Conservation (phyloP, 37 sponge, comb jelly and placozoan species). For the Corticium candelabrum region DNA sequence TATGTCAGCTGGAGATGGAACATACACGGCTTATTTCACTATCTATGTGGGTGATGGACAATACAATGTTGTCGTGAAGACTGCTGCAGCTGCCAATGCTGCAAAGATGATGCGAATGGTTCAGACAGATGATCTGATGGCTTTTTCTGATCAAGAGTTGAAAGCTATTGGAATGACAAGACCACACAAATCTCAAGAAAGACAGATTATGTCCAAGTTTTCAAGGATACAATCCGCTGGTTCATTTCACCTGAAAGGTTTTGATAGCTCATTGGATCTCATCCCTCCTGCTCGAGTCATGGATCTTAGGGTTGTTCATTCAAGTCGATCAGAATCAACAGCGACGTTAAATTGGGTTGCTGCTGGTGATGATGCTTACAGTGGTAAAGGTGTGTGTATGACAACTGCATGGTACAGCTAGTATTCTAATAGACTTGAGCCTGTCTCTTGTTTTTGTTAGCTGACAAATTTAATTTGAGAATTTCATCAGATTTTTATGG, state of each 20-base stretch:
- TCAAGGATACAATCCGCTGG: background rate
- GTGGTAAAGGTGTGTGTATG: background rate
- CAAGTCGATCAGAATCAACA: background rate
- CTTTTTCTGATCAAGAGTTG: background rate
- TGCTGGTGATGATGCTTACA: background rate
- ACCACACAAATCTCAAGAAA: background rate
- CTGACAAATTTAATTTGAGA: background rate
- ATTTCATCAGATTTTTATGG: background rate
- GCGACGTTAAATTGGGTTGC: background rate
- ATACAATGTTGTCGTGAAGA: background rate
- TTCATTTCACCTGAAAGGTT: background rate
- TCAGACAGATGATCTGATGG: background rate
- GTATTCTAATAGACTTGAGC: no score
- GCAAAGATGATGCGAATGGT: background rate
- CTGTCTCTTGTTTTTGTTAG: background rate
- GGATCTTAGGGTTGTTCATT: background rate
- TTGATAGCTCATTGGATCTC: background rate
- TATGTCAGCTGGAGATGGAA: background rate
- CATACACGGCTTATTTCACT: background rate
- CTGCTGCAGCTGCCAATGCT: background rate
- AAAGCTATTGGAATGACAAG: background rate
- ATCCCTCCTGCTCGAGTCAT: background rate
- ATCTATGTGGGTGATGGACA: background rate
- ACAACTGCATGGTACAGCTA: no score
- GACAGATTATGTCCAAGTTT: background rate